Percentiles rank a stretch among this genome's conserved stretches.
phyloP scores from a whole-genome alignment of 2,888 invertebrate species.

The Bombyx huttoni region DNA sequence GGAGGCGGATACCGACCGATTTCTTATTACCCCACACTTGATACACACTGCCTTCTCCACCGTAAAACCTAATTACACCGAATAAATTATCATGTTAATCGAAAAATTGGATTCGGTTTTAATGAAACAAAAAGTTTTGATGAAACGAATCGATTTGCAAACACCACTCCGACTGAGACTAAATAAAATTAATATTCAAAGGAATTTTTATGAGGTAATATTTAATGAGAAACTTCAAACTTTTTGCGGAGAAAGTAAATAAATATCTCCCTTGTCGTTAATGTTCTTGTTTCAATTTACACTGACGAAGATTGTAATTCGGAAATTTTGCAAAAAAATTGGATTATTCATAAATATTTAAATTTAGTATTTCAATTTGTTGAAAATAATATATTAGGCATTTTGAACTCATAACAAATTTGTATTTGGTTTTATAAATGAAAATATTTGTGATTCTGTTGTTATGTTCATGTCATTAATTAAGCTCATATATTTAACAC shows the following conservation, averaged over 20 bases:
- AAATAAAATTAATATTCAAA: conserved; percentile 1
- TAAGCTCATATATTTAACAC: too few species aligned
- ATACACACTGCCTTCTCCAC: conserved; percentile 18
- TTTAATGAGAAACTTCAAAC: background rate
- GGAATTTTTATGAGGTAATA: background rate
- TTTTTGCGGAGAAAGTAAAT: background rate
- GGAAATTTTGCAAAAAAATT: background rate
- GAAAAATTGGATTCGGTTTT: conserved; percentile 21
- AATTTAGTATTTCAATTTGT: too few species aligned
- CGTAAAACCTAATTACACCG: conserved; percentile 27
- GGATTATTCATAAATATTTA: too few species aligned
- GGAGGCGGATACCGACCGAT: conserved; percentile 36
- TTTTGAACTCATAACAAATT: too few species aligned
- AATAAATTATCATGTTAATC: conserved; percentile 34
- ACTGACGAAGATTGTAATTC: background rate
- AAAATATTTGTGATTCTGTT: too few species aligned
- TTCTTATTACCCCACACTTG: conserved; percentile 39
- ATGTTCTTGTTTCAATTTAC: background rate
- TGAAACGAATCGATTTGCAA: conserved; percentile 28
- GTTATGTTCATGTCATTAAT: too few species aligned
- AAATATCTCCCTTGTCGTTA: background rate
- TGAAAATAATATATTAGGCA: too few species aligned
- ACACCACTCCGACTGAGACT: conserved; percentile 11
- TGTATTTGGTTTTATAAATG: too few species aligned
- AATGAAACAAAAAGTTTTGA: conserved; percentile 17